Evolutionary conservation across 2,888 invertebrate species (phyloP).

Genomic region (Hylaea fasciaria): DNA sequence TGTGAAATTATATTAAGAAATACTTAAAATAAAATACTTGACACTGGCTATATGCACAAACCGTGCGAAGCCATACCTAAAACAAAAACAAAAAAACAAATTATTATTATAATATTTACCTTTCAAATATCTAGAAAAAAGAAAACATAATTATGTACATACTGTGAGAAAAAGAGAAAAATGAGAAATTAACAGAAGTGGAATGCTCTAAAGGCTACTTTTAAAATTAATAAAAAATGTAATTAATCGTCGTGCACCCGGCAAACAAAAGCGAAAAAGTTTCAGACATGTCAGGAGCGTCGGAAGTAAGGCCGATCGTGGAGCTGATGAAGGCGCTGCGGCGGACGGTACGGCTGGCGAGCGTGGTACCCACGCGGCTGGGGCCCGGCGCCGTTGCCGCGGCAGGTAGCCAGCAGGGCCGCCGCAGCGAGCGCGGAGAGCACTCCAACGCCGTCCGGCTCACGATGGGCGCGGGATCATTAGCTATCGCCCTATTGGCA

Average conservation of each 20-base stretch:
- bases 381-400: slow-evolving; percentile 14
- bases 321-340: slow-evolving; percentile 40
- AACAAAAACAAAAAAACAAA: too few species aligned
- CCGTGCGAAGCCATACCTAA: too few species aligned
- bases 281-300: slow-evolving; percentile 18
- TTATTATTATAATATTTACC: too few species aligned
- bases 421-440: slow-evolving; percentile 30
- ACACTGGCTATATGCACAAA: too few species aligned
- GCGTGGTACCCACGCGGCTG: slow-evolving; percentile 44
- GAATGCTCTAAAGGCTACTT: not conserved
- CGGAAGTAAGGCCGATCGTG: slow-evolving; percentile 12
- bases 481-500: slow-evolving; percentile 70
- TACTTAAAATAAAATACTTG: too few species aligned
- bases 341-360: slow-evolving; percentile 49
- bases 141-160: too few species aligned
- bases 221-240: slow-evolving; percentile 27
- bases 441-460: slow-evolving; percentile 6
- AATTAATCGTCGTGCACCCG: slow-evolving; percentile 37
- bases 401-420: slow-evolving; percentile 35
- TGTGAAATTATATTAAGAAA: too few species aligned
- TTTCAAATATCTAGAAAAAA: too few species aligned
- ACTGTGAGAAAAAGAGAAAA: too few species aligned
- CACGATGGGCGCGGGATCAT: slow-evolving; percentile 54
- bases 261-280: slow-evolving; percentile 5
- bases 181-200: slow-evolving; percentile 3